Evolutionary conservation across 2,113 vertebrate species (phyloP).

Genomic region (Equus przewalskii): DNA sequence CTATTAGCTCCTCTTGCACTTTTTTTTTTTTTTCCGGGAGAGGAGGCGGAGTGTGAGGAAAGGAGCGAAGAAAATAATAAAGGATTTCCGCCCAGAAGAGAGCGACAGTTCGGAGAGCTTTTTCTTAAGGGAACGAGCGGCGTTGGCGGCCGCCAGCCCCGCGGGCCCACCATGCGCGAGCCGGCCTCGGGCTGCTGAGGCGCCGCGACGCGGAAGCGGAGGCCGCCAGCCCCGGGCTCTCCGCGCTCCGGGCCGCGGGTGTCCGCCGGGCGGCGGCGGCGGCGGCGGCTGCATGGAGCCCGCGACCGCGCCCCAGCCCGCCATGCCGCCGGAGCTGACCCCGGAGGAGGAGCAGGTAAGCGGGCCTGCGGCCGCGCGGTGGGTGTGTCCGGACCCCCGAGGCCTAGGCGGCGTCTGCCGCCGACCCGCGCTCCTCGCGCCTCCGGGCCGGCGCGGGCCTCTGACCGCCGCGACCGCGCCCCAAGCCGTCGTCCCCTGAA

Average conservation of each 20-base stretch:
- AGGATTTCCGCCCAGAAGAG: slow-evolving; percentile 49
- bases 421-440: not conserved
- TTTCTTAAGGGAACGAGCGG: not conserved
- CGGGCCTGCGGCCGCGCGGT: not conserved
- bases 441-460: not conserved
- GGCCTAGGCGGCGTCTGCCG: not conserved
- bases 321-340: slow-evolving; percentile 89
- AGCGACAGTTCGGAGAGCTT: not conserved
- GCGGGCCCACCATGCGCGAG: slow-evolving; percentile 50
- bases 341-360: slow-evolving; percentile 90
- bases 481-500: not conserved
- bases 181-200: slow-evolving; percentile 60
- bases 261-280: not conserved
- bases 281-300: slow-evolving; percentile 67
- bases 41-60: not conserved
- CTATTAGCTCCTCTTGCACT: not conserved
- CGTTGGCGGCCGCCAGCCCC: not conserved
- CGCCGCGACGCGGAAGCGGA: slow-evolving; percentile 55
- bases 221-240: slow-evolving; percentile 46
- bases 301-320: slow-evolving; percentile 75
- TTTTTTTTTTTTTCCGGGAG: not conserved
- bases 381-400: slow-evolving; percentile 72
- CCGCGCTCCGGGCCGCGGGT: not conserved
- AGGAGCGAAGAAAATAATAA: not conserved
- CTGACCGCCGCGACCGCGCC: not conserved